Evolutionary conservation across 2,113 vertebrate genomes (phyloP).

Genomic region (Hystrix brachyura): DNA sequence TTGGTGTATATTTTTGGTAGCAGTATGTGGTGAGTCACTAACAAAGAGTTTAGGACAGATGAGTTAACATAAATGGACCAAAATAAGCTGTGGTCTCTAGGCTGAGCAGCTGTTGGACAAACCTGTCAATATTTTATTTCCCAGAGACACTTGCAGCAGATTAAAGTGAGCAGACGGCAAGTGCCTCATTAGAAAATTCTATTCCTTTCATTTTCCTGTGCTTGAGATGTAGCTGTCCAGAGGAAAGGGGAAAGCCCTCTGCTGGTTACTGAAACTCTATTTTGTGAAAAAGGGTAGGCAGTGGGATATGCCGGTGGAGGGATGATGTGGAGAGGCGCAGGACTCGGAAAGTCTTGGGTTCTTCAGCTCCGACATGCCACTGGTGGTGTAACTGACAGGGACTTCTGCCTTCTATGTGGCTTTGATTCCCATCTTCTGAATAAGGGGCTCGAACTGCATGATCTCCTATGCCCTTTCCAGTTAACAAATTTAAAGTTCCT

Average conservation of each 20-base stretch:
- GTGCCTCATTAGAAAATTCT: conserved; percentile 80
- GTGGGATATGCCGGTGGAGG: not conserved
- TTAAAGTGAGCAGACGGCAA: conserved; percentile 78
- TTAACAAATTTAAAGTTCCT: not conserved
- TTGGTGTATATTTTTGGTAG: conserved; percentile 82
- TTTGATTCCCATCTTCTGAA: conserved; percentile 57
- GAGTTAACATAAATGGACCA: conserved; percentile 83
- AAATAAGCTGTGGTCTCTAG: conserved; percentile 84
- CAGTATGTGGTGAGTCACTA: conserved; percentile 83
- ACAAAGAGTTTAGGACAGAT: conserved; percentile 85
- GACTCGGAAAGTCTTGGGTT: not conserved
- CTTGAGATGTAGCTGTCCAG: conserved; percentile 73
- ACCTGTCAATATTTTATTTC: conserved; percentile 86
- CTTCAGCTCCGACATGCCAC: not conserved
- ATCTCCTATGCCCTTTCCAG: conserved; percentile 21
- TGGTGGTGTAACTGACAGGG: not conserved
- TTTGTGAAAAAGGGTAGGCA: conserved; percentile 26
- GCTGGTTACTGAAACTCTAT: conserved; percentile 21
- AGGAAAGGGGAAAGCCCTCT: conserved; percentile 53
- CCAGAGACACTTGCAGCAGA: conserved; percentile 80
- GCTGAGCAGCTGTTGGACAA: conserved; percentile 83
- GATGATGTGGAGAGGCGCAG: not conserved
- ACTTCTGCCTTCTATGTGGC: not conserved
- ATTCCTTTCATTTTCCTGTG: conserved; percentile 61
- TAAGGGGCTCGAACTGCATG: not conserved